These are phyloP conservation scores for Sisyra terminalis DNA, from an alignment of 2,888 invertebrate genomes.

Conservation along the genomic window DNA sequence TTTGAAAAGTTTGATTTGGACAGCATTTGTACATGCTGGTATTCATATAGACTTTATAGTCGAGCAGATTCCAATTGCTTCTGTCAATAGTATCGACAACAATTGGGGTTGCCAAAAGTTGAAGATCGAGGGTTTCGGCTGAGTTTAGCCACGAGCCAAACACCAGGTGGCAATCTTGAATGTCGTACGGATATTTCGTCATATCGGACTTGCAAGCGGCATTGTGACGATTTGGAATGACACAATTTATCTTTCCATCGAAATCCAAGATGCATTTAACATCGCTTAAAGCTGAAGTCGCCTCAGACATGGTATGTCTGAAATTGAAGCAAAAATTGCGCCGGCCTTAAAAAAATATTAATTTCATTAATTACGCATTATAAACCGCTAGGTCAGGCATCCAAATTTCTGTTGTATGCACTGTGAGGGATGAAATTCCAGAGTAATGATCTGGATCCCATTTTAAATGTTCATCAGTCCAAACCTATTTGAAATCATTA, in stretches of 20 bases:
- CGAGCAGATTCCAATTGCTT: too few relatives aligned
- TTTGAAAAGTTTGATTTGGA: too few relatives aligned
- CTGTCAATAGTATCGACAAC: too few relatives aligned
- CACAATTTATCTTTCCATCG: background rate
- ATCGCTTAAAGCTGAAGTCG: background rate
- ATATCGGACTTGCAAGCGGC: background rate
- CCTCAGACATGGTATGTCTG: background rate
- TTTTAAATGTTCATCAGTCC: background rate
- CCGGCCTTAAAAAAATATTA: too few relatives aligned
- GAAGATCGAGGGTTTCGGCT: background rate
- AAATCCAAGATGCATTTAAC: background rate
- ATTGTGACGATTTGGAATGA: background rate
- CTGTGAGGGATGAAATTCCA: background rate
- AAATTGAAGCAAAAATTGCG: background rate
- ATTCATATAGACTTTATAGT: too few relatives aligned
- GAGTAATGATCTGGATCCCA: background rate
- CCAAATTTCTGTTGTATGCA: background rate
- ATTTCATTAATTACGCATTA: background rate
- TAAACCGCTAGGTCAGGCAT: conserved; percentile 1
- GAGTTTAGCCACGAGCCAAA: background rate
- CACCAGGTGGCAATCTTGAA: background rate
- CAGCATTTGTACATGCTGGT: too few relatives aligned
- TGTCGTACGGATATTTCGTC: background rate
- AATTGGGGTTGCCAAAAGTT: background rate
- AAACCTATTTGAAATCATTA: too few relatives aligned